Base-by-base conservation (phyloP, 2,113 vertebrate genomes). In the Anarhynchus alexandrinus region DNA sequence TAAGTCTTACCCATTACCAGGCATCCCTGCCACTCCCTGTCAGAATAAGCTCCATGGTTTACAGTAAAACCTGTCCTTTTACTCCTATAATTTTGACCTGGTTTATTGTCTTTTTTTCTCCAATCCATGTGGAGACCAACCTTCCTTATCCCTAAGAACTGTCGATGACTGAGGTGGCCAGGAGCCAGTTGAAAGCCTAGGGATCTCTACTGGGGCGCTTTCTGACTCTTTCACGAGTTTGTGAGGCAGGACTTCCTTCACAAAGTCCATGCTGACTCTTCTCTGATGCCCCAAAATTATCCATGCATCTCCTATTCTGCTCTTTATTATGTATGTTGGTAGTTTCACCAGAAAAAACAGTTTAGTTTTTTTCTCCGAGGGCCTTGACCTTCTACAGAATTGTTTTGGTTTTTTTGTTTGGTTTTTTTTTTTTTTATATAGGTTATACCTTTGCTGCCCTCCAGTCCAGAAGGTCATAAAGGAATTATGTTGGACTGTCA, bases 141-240 rank as follows among this genome's bases (percentile, higher is more conserved):
- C 5, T 71, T 66, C 4, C 11, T 84, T 55, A n/a, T n/a, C 26
- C n/a, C 6, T 29, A 45, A 74, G 69, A 87, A 20, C 19, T 71
- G 17, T 9, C 2, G 1, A 34, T 43, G 20, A 30, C 21, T 0
- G 0, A 80, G 9, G 14, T 20, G n/a, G 29, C 15, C 11, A 5
- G 16, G 36, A 79, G 16, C 11, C 0, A 0, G 11, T 6, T 74
- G 42, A 78, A 84, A 78, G 12, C 21, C 40, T 30, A 52, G 10
- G 1, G 15, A 76, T 17, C 42, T 25, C 29, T 72, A 5, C 5
- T 47, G 36, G 15, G 5, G 3, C 38, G 40, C 4, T 80, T 78
- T 76, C 57, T 88, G 36, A 36, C 61, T 49, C 40, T 42, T 73
- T 66, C 18, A 80, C 26, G 20, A 34, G 3, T 72, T 82, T 64